Evolutionary conservation across 2,113 vertebrate genomes (phyloP), one percentile per base, ranked within the genome.

Genomic region (Rutilus rutilus): DNA sequence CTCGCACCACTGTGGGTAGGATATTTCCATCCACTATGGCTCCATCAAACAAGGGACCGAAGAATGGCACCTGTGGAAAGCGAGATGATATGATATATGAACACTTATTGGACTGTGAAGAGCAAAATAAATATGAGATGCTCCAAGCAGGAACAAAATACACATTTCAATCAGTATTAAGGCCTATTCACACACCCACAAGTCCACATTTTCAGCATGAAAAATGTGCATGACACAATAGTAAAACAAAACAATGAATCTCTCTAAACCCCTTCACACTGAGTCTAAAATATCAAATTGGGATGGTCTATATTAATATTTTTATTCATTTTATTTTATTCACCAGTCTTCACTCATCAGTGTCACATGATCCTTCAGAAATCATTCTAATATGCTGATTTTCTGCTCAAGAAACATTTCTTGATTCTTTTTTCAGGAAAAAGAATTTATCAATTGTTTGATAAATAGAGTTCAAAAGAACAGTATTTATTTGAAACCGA

Each of bases 11-110:
- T 88, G 97, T 97, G 85, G 98, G 97, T 91, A 99, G 94, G 91
- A 99, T 96, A 93, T 98, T 97, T 91, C 96, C 96, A 94, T 99
- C 98, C 90, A 99, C 97, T 89, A 99, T 97, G 94, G 97, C 97
- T 88, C 98, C 98, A 89, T 99, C 98, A 91, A 99, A 99, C 88
- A 99, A 95, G 6, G 98, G 98, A 89, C 98, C 98, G 89, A 99
- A 99, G 94, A 99, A 99, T 3, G 97, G 98, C 91, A 99, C 96
- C 98, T 99, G 19, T 12, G 85, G 25, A 85, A 78, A 39, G 69
- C 15, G 42, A 82, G 71, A 57, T 85, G n/a, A 67, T 3, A 45
- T 11, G 73, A 78, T 33, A 65, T 15, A 85, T 15, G 15, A 77
- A 77, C 50, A 54, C 27, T 77, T 77, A 77, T 30, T 54, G 45